These are phyloP conservation scores for Dendroctonus ponderosae DNA, from an alignment of 1,140 invertebrate genomes.

Conservation along the genomic window DNA sequence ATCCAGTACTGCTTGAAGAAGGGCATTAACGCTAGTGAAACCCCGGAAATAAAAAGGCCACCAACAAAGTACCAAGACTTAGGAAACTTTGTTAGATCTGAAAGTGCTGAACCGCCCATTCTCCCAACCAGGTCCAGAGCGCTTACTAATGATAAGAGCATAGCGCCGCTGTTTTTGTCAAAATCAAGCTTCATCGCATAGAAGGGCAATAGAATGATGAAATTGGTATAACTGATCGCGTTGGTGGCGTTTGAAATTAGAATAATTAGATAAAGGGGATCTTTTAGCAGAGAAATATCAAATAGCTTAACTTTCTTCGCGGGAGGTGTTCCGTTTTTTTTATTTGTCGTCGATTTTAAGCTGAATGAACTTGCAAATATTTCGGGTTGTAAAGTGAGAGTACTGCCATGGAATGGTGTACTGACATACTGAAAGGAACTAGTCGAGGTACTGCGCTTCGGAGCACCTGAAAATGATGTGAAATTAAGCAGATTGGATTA, in stretches of 20 bases:
- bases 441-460: constrained; percentile 68
- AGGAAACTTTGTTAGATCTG: constrained; percentile 68
- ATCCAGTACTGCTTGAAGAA: constrained; percentile 58
- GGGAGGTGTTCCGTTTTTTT: constrained; percentile 35
- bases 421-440: constrained; percentile 81
- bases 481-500: no score
- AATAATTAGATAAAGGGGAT: constrained; percentile 78
- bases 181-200: constrained; percentile 70
- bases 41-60: constrained; percentile 71
- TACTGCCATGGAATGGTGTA: constrained; percentile 80
- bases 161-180: constrained; percentile 65
- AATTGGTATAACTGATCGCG: constrained; percentile 83
- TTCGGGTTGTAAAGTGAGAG: constrained; percentile 73
- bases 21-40: constrained; percentile 69
- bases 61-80: constrained; percentile 80
- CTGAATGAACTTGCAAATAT: constrained; percentile 75
- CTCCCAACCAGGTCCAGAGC: constrained; percentile 74
- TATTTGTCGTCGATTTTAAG: constrained; percentile 58
- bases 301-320: constrained; percentile 63
- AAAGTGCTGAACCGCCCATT: constrained; percentile 78
- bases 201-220: constrained; percentile 74
- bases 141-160: constrained; percentile 75
- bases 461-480: constrained; percentile 43
- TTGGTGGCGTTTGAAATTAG: constrained; percentile 80
- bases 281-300: constrained; percentile 70